These are phyloP conservation scores for Rhimphoctona megacephalus DNA, from an alignment of 2,888 invertebrate species.

Conservation along the genomic window DNA sequence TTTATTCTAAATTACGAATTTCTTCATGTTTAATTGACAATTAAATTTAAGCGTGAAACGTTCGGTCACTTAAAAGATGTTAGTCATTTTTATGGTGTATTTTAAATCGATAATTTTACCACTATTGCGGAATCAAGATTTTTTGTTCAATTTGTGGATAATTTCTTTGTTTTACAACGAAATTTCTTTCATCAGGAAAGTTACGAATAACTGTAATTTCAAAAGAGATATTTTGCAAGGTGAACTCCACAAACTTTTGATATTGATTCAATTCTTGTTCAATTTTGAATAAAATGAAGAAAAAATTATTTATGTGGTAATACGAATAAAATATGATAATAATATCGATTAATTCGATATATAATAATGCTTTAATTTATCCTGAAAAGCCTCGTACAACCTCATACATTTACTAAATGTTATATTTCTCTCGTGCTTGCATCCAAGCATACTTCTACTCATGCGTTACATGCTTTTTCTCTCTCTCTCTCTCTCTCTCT, in stretches of 20 bases:
- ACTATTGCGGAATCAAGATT: neutral
- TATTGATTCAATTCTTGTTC: neutral
- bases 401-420: conserved; percentile 27
- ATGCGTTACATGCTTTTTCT: conserved; percentile 48
- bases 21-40: neutral
- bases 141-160: neutral
- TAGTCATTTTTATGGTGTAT: neutral
- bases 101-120: neutral
- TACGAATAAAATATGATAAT: neutral
- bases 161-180: neutral
- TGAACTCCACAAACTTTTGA: neutral
- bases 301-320: neutral
- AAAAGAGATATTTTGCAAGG: neutral
- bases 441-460: conserved; percentile 39
- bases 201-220: neutral
- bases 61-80: neutral
- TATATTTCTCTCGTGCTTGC: conserved; percentile 56
- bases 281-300: neutral
- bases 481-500: conserved; percentile 21
- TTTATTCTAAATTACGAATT: neutral
- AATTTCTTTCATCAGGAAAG: neutral
- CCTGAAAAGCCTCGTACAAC: conserved; percentile 2
- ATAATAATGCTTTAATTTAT: neutral
- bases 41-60: neutral
- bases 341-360: neutral